Conservation (phyloP, 30 jellyfish, hydroid and myxozoan species). For the Mastigias papua region DNA sequence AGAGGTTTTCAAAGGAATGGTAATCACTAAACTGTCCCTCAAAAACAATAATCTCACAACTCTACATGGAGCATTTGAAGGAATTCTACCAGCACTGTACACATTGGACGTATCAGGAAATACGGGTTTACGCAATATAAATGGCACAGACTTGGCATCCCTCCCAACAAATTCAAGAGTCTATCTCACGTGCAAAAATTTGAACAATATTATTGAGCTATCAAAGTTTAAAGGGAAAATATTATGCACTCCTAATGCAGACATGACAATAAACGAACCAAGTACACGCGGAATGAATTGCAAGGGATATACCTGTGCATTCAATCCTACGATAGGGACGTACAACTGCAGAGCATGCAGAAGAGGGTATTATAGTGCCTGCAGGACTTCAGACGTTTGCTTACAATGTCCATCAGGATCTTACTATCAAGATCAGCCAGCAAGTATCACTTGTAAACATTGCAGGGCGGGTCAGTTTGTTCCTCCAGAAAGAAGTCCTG, state of each 20-base stretch:
- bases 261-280: not conserved
- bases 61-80: constrained; percentile 27
- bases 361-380: constrained; percentile 2
- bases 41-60: constrained; percentile 17
- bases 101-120: constrained; percentile 26
- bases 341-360: constrained; percentile 51
- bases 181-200: not conserved
- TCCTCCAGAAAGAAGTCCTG: constrained; percentile 44
- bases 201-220: not conserved
- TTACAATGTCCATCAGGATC: constrained; percentile 57
- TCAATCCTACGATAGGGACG: no score
- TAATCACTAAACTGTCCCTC: not conserved
- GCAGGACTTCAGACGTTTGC: not conserved
- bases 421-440: constrained; percentile 57
- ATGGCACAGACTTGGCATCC: not conserved
- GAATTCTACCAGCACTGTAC: constrained; percentile 22
- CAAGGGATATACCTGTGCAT: constrained; percentile 53
- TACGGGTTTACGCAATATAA: not conserved
- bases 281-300: not conserved
- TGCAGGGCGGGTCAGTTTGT: constrained; percentile 67
- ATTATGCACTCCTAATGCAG: constrained; percentile 28
- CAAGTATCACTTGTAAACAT: constrained; percentile 27
- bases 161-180: constrained; percentile 16
- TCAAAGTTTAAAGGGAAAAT: not conserved
- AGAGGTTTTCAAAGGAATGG: constrained; percentile 30